Evolutionary conservation across 2,797 vertebrate genomes (phyloP).

Genomic region (Knipowitschia caucasica): DNA sequence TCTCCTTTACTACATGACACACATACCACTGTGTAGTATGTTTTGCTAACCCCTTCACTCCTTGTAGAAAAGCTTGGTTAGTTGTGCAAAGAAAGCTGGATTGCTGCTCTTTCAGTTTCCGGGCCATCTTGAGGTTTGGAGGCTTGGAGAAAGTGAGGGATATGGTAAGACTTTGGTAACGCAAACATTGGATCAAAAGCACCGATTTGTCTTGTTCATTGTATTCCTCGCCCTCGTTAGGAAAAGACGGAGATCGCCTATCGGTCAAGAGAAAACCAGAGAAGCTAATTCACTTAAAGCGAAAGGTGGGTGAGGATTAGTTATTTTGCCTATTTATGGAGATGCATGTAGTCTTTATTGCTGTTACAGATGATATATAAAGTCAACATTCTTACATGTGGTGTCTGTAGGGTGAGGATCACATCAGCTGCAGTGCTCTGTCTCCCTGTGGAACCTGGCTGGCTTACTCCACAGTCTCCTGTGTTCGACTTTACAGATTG

Average conservation of each 20-base stretch:
- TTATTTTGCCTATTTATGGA: background rate
- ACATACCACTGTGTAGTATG: background rate
- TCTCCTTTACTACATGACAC: background rate
- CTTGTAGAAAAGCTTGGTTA: constrained; percentile 79
- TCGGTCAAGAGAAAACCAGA: constrained; percentile 82
- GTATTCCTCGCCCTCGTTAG: constrained; percentile 55
- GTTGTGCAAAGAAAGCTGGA: constrained; percentile 82
- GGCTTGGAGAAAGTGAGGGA: constrained; percentile 81
- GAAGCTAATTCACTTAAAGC: constrained; percentile 89
- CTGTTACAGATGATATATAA: too few species aligned
- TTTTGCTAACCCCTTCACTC: background rate
- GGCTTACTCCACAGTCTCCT: constrained; percentile 79
- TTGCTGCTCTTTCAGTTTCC: constrained; percentile 93
- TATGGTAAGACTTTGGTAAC: constrained; percentile 69
- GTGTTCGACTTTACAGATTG: constrained; percentile 82
- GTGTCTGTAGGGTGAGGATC: constrained; percentile 81
- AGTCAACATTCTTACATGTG: background rate
- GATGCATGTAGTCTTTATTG: background rate
- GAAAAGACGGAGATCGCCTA: constrained; percentile 80
- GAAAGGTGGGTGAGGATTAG: constrained; percentile 78
- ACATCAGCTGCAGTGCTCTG: constrained; percentile 86
- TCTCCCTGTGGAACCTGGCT: constrained; percentile 90
- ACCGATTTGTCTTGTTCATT: background rate
- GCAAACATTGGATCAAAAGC: background rate
- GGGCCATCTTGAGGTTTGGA: constrained; percentile 89